A percentile compares a stretch with the other conserved stretches of the same genome.
phyloP scores from a whole-genome alignment of 1,140 invertebrate species.

The Caenorhabditis briggsae region DNA sequence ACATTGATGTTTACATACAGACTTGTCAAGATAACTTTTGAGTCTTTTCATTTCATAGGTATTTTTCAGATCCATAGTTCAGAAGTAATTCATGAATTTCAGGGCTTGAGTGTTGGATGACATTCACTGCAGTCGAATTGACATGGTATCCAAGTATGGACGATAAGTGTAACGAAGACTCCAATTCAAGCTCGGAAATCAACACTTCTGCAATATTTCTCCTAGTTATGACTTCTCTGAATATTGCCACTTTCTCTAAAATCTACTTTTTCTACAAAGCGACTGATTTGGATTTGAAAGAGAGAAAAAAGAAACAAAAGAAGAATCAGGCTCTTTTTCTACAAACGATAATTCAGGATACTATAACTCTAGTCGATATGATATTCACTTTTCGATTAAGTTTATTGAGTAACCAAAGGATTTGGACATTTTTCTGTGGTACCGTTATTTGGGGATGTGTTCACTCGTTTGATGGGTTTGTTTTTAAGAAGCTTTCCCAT shows the following conservation, averaged over 20 bases:
- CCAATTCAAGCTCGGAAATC: not conserved
- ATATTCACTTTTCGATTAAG: constrained; percentile 14
- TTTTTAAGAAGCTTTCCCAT: not conserved
- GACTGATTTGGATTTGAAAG: not conserved
- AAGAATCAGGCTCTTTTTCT: constrained; percentile 18
- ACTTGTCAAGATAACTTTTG: not conserved
- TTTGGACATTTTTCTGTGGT: constrained; percentile 32
- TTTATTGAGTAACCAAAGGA: not conserved
- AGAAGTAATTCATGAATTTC: not conserved
- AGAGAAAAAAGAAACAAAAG: not conserved
- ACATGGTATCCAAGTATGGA: constrained; percentile 15
- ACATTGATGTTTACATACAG: not conserved
- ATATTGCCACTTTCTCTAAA: not conserved
- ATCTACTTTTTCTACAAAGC: constrained; percentile 42
- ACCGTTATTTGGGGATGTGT: constrained; percentile 15
- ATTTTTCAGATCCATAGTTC: not conserved
- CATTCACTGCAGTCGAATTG: not conserved
- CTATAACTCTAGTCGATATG: constrained; percentile 8
- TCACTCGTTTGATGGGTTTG: constrained; percentile 16
- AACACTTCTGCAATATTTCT: not conserved
- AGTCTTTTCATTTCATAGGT: constrained; percentile 7
- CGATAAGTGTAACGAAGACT: not conserved
- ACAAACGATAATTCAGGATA: constrained; percentile 27
- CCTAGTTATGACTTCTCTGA: not conserved
- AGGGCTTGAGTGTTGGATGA: constrained; percentile 19